These are phyloP conservation scores for Sebastes iracundus DNA, from an alignment of 2,797 vertebrate species.

Conservation along the genomic window DNA sequence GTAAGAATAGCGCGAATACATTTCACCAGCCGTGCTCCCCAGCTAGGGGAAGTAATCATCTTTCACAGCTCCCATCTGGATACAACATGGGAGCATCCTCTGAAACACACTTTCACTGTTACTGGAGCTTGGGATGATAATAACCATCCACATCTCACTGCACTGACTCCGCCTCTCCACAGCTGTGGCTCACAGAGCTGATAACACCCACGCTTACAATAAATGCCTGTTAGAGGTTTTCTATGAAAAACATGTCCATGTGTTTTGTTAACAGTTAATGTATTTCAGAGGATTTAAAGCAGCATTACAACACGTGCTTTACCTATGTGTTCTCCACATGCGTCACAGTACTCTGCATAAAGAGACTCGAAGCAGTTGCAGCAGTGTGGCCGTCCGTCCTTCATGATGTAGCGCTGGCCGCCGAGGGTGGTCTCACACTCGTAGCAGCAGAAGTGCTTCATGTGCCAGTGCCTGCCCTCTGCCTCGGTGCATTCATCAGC, in stretches of 20 bases:
- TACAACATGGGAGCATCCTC: slow-evolving; percentile 61
- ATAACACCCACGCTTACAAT: slow-evolving; percentile 51
- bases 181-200: slow-evolving; percentile 60
- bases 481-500: slow-evolving; percentile 98
- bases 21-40: slow-evolving; percentile 36
- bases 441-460: slow-evolving; percentile 98
- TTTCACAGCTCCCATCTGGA: slow-evolving; percentile 73
- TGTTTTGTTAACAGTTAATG: slow-evolving; percentile 31
- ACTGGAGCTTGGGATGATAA: slow-evolving; percentile 64
- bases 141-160: slow-evolving; percentile 67
- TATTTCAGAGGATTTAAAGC: background rate
- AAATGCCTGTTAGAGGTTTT: slow-evolving; percentile 41
- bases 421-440: slow-evolving; percentile 96
- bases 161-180: slow-evolving; percentile 64
- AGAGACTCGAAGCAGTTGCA: slow-evolving; percentile 98
- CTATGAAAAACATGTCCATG: slow-evolving; percentile 23
- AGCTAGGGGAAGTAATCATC: slow-evolving; percentile 70
- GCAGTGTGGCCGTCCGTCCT: slow-evolving; percentile 96
- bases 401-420: slow-evolving; percentile 99
- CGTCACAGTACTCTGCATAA: slow-evolving; percentile 96
- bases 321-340: slow-evolving; percentile 98
- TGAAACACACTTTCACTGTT: slow-evolving; percentile 62
- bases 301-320: slow-evolving; percentile 33
- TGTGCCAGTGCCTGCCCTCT: slow-evolving; percentile 97
- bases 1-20: slow-evolving; percentile 25